Evolutionary conservation across 2,888 invertebrate species (phyloP), one percentile per base, ranked within the genome.

Genomic region (Disparrhopalites patrizii): DNA sequence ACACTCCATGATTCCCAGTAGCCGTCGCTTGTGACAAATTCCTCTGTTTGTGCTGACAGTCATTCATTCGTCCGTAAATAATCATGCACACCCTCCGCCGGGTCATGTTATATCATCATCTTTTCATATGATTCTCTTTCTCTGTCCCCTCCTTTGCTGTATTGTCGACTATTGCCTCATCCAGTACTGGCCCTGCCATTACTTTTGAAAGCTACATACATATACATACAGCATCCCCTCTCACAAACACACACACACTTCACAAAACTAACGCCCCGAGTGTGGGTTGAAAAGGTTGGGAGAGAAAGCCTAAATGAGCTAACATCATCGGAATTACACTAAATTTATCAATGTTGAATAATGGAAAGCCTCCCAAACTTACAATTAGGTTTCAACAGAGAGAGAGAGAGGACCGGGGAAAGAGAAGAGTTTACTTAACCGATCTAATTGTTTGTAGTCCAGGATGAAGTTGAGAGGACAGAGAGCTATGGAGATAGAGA

Each of bases 341-440:
- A n/a, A 47, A 47, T 47, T 47, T 47, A 47, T 47, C 47, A 47
- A 25, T 23, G 15, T 27, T 54, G 31, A 54, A 54, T 54, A 54
- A 54, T 54, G 54, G 47, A 54, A 30, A 40, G 40, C 10, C 54
- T 27, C 54, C 47, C 20, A 8, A 47, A 47, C 23, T 25, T 47
- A 23, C 47, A 47, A 47, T 47, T 47, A 47, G 47, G n/a, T 23
- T 47, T 47, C 47, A 8, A n/a, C n/a, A n/a, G n/a, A n/a, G n/a
- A n/a, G n/a, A n/a, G n/a, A n/a, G n/a, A n/a, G n/a, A n/a, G n/a
- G n/a, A n/a, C n/a, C n/a, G n/a, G n/a, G n/a, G n/a, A n/a, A n/a
- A n/a, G n/a, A n/a, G n/a, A 3, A 47, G 47, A 25, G 47, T 47
- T 47, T 47, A 20, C 47, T 47, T 47, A 47, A 47, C 47, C 47